Percentiles rank a stretch among this genome's conserved stretches.
Evolutionary conservation across 2,113 vertebrate genomes (phyloP).

Genomic region (Periophthalmodon schlosseri): DNA sequence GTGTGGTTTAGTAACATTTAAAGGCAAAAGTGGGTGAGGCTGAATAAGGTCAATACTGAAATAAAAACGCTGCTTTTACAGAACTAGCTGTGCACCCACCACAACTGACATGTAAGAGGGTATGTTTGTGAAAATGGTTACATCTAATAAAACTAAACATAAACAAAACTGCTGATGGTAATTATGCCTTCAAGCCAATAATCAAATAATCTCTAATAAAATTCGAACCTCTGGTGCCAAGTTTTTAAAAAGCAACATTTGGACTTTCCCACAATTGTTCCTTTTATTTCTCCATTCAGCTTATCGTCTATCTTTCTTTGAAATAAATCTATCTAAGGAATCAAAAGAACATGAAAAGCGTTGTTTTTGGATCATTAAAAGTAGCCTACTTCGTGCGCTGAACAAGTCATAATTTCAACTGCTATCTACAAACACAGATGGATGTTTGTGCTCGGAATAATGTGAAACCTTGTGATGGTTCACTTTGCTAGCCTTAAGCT

Average conservation of each 20-base stretch:
- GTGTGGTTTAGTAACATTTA: too few relatives aligned
- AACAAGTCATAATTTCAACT: background rate
- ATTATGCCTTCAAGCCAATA: too few relatives aligned
- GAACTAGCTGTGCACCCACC: too few relatives aligned
- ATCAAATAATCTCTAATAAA: too few relatives aligned
- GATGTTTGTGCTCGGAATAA: conserved; percentile 28
- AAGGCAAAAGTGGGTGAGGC: too few relatives aligned
- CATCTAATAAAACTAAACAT: too few relatives aligned
- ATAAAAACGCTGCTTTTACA: too few relatives aligned
- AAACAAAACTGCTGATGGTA: too few relatives aligned
- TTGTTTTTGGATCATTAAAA: background rate
- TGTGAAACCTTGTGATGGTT: conserved; percentile 44
- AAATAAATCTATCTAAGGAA: background rate
- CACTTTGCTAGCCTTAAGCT: conserved; percentile 37
- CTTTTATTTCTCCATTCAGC: background rate
- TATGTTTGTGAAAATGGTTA: too few relatives aligned
- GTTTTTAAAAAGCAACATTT: background rate
- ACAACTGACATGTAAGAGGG: too few relatives aligned
- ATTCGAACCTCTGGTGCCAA: background rate
- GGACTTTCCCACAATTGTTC: background rate
- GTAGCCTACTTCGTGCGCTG: too few relatives aligned
- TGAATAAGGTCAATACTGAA: too few relatives aligned
- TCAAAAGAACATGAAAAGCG: background rate
- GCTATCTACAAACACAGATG: conserved; percentile 3
- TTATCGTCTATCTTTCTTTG: background rate